phyloP scores from a whole-genome alignment of 2,888 invertebrate species.

The Leptopilina myrica region DNA sequence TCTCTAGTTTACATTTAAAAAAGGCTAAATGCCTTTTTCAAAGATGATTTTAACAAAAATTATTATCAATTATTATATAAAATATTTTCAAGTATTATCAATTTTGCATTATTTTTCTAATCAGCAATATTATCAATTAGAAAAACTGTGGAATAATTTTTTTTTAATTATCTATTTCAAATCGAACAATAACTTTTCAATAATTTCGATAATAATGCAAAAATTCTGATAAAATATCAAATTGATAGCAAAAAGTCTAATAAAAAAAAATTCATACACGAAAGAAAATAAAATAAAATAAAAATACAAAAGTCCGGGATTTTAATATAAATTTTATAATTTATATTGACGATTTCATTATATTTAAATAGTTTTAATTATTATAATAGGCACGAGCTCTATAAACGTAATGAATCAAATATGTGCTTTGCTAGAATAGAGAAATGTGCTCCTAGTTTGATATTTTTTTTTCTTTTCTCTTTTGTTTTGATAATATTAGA shows the following conservation, averaged over 20 bases:
- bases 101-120: background rate
- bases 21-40: too few species aligned
- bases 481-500: background rate
- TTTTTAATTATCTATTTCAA: too few species aligned
- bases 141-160: too few species aligned
- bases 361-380: too few species aligned
- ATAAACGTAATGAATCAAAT: background rate
- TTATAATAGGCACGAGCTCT: background rate
- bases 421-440: background rate
- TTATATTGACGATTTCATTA: background rate
- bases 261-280: background rate
- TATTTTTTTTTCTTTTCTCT: background rate
- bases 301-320: background rate
- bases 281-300: background rate
- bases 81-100: background rate
- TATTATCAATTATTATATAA: background rate
- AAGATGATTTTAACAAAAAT: background rate
- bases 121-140: background rate
- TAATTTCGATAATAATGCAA: too few species aligned
- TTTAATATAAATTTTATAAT: background rate
- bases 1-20: background rate
- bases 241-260: background rate
- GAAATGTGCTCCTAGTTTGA: slow-evolving; percentile 1
- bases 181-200: too few species aligned
- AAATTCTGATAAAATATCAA: too few species aligned